Evolutionary conservation across 2,113 vertebrate species (phyloP).

Genomic region (Furnarius figulus): DNA sequence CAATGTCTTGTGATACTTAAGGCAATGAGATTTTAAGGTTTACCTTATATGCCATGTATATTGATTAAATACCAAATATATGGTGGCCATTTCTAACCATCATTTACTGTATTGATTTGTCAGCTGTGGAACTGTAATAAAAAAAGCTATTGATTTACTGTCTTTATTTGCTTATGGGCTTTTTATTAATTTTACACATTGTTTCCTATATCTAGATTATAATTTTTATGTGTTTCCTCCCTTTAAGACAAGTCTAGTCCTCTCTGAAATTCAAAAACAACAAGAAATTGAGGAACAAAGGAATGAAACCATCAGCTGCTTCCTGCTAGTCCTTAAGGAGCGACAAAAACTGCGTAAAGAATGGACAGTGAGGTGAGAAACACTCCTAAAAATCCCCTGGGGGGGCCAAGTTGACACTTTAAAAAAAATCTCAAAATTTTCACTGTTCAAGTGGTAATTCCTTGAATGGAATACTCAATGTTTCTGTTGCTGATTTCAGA

Average conservation of each 20-base stretch:
- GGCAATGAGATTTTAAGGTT: constrained; percentile 67
- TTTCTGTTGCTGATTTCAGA: not conserved
- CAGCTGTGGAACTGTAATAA: constrained; percentile 79
- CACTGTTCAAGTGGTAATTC: not conserved
- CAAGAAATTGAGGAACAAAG: constrained; percentile 72
- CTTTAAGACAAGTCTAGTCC: constrained; percentile 84
- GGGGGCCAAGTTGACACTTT: not conserved
- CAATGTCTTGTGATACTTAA: constrained; percentile 67
- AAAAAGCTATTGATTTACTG: constrained; percentile 84
- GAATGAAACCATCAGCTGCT: constrained; percentile 78
- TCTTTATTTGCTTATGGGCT: constrained; percentile 83
- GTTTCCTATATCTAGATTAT: constrained; percentile 65
- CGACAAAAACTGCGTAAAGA: constrained; percentile 89
- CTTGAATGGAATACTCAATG: not conserved
- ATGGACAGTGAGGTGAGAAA: constrained; percentile 89
- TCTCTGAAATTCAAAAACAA: constrained; percentile 70
- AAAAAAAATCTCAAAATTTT: not conserved
- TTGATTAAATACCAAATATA: constrained; percentile 81
- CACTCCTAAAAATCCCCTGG: not conserved
- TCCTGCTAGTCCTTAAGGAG: constrained; percentile 82
- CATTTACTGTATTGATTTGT: constrained; percentile 84
- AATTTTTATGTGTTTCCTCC: constrained; percentile 62
- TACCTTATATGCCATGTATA: constrained; percentile 74
- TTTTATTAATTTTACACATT: constrained; percentile 82
- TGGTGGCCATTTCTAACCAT: constrained; percentile 78